Conservation (phyloP, 2,797 vertebrate species). For the Graptemys geographica region DNA sequence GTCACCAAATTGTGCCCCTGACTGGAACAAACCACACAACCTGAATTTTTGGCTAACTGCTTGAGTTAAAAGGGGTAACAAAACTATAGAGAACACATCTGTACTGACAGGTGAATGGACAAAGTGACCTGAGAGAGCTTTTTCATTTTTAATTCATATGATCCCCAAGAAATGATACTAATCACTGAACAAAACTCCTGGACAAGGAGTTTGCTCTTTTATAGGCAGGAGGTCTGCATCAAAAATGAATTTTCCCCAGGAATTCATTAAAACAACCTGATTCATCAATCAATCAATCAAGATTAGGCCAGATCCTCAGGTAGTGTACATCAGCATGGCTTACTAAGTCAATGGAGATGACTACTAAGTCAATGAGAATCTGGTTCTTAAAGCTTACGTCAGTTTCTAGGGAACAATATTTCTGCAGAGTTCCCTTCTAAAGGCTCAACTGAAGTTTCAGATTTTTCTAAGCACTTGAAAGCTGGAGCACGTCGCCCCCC, state of each 20-base stretch:
- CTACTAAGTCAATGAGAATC: background rate
- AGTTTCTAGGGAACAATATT: background rate
- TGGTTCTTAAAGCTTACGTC: background rate
- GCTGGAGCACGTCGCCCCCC: background rate
- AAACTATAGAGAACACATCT: background rate
- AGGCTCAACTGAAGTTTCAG: background rate
- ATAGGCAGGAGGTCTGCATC: background rate
- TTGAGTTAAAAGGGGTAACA: background rate
- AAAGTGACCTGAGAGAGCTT: background rate
- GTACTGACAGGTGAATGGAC: background rate
- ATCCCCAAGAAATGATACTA: background rate
- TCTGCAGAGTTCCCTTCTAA: background rate
- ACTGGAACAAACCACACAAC: background rate
- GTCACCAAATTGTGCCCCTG: background rate
- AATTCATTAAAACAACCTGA: background rate
- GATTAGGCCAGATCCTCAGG: background rate
- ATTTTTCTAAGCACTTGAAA: background rate
- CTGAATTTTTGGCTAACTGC: background rate
- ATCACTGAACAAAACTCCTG: background rate
- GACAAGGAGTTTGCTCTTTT: background rate
- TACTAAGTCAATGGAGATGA: background rate
- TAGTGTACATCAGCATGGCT: background rate
- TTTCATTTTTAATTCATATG: background rate
- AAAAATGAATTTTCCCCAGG: background rate
- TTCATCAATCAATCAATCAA: background rate